Base-by-base conservation (phyloP, 2,797 vertebrate genomes). In the Neosalanx taihuensis region DNA sequence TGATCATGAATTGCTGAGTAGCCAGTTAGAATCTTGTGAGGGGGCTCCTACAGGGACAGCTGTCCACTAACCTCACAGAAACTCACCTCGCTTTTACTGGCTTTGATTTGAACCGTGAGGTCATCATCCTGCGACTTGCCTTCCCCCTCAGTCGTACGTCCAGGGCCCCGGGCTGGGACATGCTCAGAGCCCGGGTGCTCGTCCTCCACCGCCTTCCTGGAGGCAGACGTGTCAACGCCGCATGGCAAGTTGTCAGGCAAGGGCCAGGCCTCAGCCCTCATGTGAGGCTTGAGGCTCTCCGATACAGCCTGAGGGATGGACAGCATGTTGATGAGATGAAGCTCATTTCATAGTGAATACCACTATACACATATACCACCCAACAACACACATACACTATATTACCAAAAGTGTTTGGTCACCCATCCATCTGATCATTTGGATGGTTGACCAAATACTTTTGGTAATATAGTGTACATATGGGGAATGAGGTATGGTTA, bases 81-180 rank as follows among this genome's bases (percentile, higher is more conserved):
- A 81, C 88, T 94, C 92, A 98, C 97, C 95, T 99, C 96, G 81
- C 96, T 94, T 91, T 97, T 99, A 80, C 94, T 91, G 76, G 96
- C 96, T 89, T 94, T 93, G 90, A 98, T 99, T 85, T 99, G 96
- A 82, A 99, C 93, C 77, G 94, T 92, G 90, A 94, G 86, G 79
- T 95, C 94, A 92, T 97, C 93, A 76, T 87, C 85, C 75, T 82
- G 83, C 72, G 85, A 67, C 77, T 83, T 74, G 85, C 80, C 92
- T 88, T 82, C 89, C 62, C 83, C 84, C 0, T 70, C 71, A 33
- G 67, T 26, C 59, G 26, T 13, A 6, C 2, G 46, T n/a, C 26
- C 51, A 46, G 75, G 53, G 76, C 63, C 41, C 59, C 70, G n/a
- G 60, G 64, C 70, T 41, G 67, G 70, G 46, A 30, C 33, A 7